These are phyloP conservation scores for Symphodus melops DNA, from an alignment of 2,113 vertebrate species.

Conservation along the genomic window DNA sequence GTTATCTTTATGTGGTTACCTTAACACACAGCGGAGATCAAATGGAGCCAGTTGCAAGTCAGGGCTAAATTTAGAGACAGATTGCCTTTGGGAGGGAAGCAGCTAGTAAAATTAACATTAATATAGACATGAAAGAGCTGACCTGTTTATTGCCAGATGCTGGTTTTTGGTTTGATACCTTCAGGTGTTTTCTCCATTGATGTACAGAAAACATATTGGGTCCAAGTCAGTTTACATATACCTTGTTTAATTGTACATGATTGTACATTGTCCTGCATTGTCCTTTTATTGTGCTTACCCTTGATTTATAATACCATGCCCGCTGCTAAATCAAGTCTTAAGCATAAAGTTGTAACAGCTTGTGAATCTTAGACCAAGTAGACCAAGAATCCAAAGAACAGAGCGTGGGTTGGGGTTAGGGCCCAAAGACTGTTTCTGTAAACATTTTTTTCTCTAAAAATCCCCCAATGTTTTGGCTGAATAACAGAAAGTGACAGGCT, in stretches of 20 bases:
- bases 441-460: too few species aligned
- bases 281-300: too few species aligned
- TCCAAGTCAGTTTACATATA: not conserved
- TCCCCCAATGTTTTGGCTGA: too few species aligned
- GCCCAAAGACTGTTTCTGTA: too few species aligned
- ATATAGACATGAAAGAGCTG: constrained; percentile 39
- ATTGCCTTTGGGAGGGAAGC: constrained; percentile 24
- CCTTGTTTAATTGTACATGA: not conserved
- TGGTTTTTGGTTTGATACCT: constrained; percentile 23
- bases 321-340: too few species aligned
- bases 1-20: constrained; percentile 69
- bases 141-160: constrained; percentile 1
- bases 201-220: constrained; percentile 9
- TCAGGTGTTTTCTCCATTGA: constrained; percentile 25
- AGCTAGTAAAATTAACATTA: constrained; percentile 35
- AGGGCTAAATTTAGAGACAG: constrained; percentile 26
- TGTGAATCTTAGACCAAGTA: too few species aligned
- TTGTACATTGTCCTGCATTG: not conserved
- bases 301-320: too few species aligned
- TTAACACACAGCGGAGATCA: constrained; percentile 66
- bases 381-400: too few species aligned
- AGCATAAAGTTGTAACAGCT: too few species aligned
- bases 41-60: constrained; percentile 29
- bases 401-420: too few species aligned
- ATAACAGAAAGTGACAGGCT: too few species aligned